These are phyloP conservation scores for Polyodon spathula DNA, from an alignment of 2,113 vertebrate genomes.

Conservation along the genomic window DNA sequence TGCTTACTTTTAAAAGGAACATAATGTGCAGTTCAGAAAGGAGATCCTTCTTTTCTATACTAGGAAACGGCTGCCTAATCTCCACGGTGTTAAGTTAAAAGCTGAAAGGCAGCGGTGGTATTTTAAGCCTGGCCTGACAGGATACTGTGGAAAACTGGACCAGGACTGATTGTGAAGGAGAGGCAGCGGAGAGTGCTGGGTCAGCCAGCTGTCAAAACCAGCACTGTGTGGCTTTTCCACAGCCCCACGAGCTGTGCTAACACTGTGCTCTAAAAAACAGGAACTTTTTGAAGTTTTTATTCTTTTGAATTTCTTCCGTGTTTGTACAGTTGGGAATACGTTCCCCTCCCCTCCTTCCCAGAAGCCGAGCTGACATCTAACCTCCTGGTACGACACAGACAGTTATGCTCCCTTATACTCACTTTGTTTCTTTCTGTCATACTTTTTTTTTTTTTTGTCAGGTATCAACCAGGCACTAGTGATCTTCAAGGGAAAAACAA, in stretches of 20 bases:
- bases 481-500: no score
- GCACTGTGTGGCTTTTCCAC: constrained; percentile 36
- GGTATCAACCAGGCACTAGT: no score
- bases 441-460: no score
- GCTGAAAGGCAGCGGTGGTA: constrained; percentile 27
- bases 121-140: constrained; percentile 32
- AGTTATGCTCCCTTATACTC: no score
- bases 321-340: constrained; percentile 52
- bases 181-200: constrained; percentile 41
- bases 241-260: constrained; percentile 46
- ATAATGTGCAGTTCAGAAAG: constrained; percentile 1
- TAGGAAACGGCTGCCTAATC: constrained; percentile 28
- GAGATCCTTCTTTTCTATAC: constrained; percentile 24
- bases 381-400: constrained; percentile 38
- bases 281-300: constrained; percentile 53
- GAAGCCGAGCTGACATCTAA: constrained; percentile 37
- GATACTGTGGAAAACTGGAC: constrained; percentile 41
- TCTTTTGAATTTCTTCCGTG: constrained; percentile 51
- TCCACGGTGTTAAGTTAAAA: constrained; percentile 30
- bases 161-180: constrained; percentile 39
- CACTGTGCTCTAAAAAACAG: constrained; percentile 45
- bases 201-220: constrained; percentile 56
- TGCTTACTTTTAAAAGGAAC: not conserved
- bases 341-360: constrained; percentile 38
- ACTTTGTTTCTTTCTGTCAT: no score